These are phyloP conservation scores for Sebastes vulpes DNA, from an alignment of 2,797 vertebrate genomes.

Conservation along the genomic window DNA sequence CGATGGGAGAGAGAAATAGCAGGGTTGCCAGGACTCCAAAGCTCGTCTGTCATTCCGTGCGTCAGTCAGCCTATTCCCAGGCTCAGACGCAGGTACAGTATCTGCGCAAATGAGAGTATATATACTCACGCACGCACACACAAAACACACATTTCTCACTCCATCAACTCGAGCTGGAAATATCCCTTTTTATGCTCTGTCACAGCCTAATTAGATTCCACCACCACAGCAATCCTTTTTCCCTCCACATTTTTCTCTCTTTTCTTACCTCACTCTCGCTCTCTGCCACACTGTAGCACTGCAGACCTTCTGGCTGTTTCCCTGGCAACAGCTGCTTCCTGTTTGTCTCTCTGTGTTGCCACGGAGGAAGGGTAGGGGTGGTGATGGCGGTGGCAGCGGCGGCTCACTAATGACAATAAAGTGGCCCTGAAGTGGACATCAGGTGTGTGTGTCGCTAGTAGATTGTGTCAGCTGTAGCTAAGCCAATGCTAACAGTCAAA, in stretches of 20 bases:
- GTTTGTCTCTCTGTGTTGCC: conserved; percentile 82
- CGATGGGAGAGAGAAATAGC: conserved; percentile 56
- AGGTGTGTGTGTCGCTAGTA: not conserved
- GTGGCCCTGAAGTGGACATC: conserved; percentile 39
- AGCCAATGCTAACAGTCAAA: not conserved
- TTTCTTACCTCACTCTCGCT: conserved; percentile 77
- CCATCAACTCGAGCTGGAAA: conserved; percentile 36
- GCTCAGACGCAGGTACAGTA: conserved; percentile 78
- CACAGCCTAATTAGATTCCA: conserved; percentile 81
- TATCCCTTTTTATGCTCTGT: conserved; percentile 59
- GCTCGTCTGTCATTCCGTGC: conserved; percentile 82
- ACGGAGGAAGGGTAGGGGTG: conserved; percentile 49
- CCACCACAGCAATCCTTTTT: conserved; percentile 59
- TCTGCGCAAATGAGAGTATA: conserved; percentile 62
- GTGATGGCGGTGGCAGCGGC: not conserved
- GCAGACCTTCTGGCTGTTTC: conserved; percentile 80
- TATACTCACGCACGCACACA: not conserved
- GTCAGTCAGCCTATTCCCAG: conserved; percentile 85
- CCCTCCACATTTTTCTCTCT: conserved; percentile 52
- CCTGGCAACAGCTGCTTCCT: conserved; percentile 88
- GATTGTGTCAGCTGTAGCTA: not conserved
- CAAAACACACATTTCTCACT: conserved; percentile 44
- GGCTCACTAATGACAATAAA: conserved; percentile 37
- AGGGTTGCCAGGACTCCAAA: conserved; percentile 80
- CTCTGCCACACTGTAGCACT: conserved; percentile 66